Evolutionary conservation across 2,888 invertebrate genomes (phyloP), one percentile per base, ranked within the genome.

Genomic region (Orthonevra nobilis): DNA sequence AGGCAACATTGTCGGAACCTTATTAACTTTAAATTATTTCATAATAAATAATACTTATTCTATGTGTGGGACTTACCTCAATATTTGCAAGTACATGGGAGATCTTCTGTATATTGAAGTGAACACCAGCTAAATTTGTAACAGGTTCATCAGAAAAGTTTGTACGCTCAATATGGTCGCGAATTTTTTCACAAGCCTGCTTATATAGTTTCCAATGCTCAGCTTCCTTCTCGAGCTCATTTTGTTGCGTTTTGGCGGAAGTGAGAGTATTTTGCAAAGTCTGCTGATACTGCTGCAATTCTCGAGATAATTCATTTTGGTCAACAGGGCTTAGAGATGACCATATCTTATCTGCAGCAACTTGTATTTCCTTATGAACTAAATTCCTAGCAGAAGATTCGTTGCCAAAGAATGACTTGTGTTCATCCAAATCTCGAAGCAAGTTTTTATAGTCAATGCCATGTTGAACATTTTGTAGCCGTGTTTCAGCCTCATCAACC

Each of bases 361-460:
- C 94, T 84, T 96, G 95, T 86, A 96, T 94, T 70, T 93, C 92
- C 81, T 94, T 94, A 1, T 94, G 93, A 3, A 96, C 94, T 81
- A 96, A 89, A 84, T 95, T 95, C 70, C 94, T 93, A 86, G 95
- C 94, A 15, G 92, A 91, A 0, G 92, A 90, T 84, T 96, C 95
- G 36, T 94, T 94, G 77, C 93, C 92, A 87, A 96, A 96, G 91
- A 95, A 96, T 32, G 93, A 91, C 89, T 95, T 96, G 85, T 96
- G 96, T 84, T 96, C 95, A 85, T 96, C 95, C 17, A 97, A 90
- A 85, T 96, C 95, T 4, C 92, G 90, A 46, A 93, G 90, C 5
- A 97, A 93, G 82, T 95, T 95, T 83, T 95, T 95, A 85, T 96
- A 97, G 86, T 97, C 95, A 3, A 97, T 93, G 9, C 97, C 97